Conservation (phyloP, 2,888 invertebrate genomes). For the Diachrysia chrysitis region DNA sequence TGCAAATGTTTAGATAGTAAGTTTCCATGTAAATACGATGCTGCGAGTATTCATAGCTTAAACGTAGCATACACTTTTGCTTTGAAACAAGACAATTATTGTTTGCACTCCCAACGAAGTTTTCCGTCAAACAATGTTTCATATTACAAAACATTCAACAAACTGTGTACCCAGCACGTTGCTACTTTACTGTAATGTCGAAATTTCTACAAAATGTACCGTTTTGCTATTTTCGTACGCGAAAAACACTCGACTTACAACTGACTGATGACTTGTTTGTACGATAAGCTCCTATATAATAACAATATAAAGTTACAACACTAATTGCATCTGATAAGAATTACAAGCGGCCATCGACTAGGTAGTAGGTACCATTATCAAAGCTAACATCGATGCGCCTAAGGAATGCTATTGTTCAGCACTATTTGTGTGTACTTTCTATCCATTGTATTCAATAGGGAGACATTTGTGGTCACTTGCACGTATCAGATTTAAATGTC, state of each 20-base stretch:
- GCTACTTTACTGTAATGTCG: constrained; percentile 42
- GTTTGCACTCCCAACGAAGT: constrained; percentile 71
- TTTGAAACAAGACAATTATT: constrained; percentile 68
- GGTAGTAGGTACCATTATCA: constrained; percentile 52
- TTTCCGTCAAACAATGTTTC: constrained; percentile 78
- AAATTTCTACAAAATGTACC: constrained; percentile 42
- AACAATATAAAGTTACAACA: constrained; percentile 20
- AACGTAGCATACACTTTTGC: constrained; percentile 57
- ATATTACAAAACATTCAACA: constrained; percentile 76
- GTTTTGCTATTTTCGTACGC: constrained; percentile 13
- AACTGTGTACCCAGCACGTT: constrained; percentile 38
- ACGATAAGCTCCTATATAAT: constrained; percentile 15
- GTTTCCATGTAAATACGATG: constrained; percentile 39
- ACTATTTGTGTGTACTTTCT: constrained; percentile 73
- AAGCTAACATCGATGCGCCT: constrained; percentile 58
- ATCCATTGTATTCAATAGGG: constrained; percentile 74
- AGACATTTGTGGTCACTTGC: constrained; percentile 66
- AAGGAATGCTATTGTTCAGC: constrained; percentile 80
- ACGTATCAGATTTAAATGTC: constrained; percentile 68
- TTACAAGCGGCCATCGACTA: constrained; percentile 20
- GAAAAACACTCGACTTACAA: constrained; percentile 8
- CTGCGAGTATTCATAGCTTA: constrained; percentile 32
- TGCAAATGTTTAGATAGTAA: constrained; percentile 23
- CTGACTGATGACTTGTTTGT: constrained; percentile 8
- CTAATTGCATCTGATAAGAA: constrained; percentile 33